Base-by-base conservation (phyloP, 2,888 invertebrate genomes). In the Pheosia tremula region DNA sequence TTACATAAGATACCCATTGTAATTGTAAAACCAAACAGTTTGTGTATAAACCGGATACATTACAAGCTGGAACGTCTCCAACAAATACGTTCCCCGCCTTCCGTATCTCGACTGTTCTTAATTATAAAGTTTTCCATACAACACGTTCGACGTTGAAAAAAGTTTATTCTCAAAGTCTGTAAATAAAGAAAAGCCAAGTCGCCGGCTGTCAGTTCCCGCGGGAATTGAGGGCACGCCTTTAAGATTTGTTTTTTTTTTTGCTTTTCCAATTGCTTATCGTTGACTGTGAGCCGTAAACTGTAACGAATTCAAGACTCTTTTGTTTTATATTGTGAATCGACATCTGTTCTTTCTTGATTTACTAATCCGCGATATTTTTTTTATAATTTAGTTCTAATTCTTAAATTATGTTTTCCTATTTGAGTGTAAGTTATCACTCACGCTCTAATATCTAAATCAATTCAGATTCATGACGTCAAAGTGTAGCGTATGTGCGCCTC, bases 71-170 rank as follows among this genome's bases (percentile, higher is more conserved):
- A 55, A 39, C 39, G 11, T 2, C 4, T 39, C 39, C 55, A 39
- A 55, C 55, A 39, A 55, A 55, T 61, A 45, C 53, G 11, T 49
- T 38, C 50, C 37, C 38, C 50, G 43, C 11, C 58, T 49, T 24
- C 39, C 38, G 45, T 49, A 56, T 63, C 60, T 47, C 52, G 57
- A 57, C 60, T 11, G 56, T 55, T 62, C 53, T 58, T 68, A 65
- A 76, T 77, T 74, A 72, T 64, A 76, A 77, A 72, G 67, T 74
- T 77, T 72, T 66, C 62, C 62, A 69, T 68, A 71, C 61, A 75
- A 68, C 71, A 68, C 65, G 66, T 69, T 67, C 49, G 45, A 38
- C 56, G 68, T 59, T 60, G 53, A 45, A 67, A 75, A 74, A 67
- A 67, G 64, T 69, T 74, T 69, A 64, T 69, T 71, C 68, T 65